Base-by-base conservation (phyloP, 2,113 vertebrate species). In the Calyptomena viridis region DNA sequence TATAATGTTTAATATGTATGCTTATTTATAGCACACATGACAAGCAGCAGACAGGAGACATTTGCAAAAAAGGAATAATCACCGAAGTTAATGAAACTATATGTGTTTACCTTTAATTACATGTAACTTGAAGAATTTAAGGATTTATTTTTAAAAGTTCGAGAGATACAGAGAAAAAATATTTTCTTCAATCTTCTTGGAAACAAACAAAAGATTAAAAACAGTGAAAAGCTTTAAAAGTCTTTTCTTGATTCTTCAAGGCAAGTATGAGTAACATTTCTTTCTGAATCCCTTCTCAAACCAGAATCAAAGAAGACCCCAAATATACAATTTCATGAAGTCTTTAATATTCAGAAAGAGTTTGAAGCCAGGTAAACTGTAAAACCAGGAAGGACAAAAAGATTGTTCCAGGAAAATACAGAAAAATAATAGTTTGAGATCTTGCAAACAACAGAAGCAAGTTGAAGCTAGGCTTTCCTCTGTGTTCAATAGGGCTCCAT, bases 311-410 rank as follows among this genome's bases (percentile, higher is more conserved):
- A 63, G 9, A 67, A n/a, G 44, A 39, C 11, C n/a, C 25, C 3
- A 3, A 85, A 84, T 0, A 1, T 4, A 49, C 11, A 46, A 66
- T 56, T 52, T 69, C 8, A 84, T 40, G 0, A 63, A 82, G 11
- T 28, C 27, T 37, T 72, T 17, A 76, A 35, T 39, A 62, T 11
- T 71, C 66, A 75, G 11, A 55, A 89, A 69, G 58, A 84, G 20
- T 23, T 55, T 71, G 30, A 80, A 77, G 25, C 5, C 40, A 85
- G 33, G 59, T 75, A 60, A 72, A 73, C 12, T 69, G 25, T 39
- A 69, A 49, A 87, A 64, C 5, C 19, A 89, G 17, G n/a, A 91
- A 27, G 2, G 46, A 33, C 8, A 83, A 86, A 84, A 89, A 66
- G 3, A 76, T 33, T 47, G 5, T 83, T 83, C 11, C 2, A 35